These are phyloP conservation scores for Hoplias malabaricus DNA, from an alignment of 2,113 vertebrate genomes.

Conservation along the genomic window DNA sequence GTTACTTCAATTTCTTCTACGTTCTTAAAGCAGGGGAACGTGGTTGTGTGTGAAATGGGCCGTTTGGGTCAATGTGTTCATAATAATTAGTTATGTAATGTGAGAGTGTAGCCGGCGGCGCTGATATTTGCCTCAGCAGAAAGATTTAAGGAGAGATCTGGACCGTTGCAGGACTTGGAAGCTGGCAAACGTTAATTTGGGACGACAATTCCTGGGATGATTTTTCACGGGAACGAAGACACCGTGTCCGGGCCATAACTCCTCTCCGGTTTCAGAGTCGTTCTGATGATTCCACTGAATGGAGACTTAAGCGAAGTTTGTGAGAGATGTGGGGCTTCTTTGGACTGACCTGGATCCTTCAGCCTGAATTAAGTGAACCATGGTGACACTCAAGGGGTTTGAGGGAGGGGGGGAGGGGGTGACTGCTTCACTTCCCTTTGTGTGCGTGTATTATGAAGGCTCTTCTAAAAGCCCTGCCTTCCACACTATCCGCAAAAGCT, in stretches of 20 bases:
- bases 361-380: slow-evolving; percentile 74
- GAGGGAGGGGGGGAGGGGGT: slow-evolving; percentile 52
- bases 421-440: slow-evolving; percentile 72
- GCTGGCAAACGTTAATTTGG: background rate
- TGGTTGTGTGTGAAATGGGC: background rate
- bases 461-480: slow-evolving; percentile 69
- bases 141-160: background rate
- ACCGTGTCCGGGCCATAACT: background rate
- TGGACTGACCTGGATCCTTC: slow-evolving; percentile 75
- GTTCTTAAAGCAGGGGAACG: too few relatives aligned
- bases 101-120: background rate
- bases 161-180: slow-evolving; percentile 3
- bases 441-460: slow-evolving; percentile 68
- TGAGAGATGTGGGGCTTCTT: slow-evolving; percentile 66
- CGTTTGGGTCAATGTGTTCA: background rate
- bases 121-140: slow-evolving; percentile 10
- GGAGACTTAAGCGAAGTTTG: slow-evolving; percentile 44
- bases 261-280: background rate
- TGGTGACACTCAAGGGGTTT: slow-evolving; percentile 47
- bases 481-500: slow-evolving; percentile 71
- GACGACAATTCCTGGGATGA: background rate
- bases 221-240: background rate
- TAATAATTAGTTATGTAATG: background rate
- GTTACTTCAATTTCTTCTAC: too few relatives aligned
- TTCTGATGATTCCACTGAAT: background rate